These are phyloP conservation scores for Paedocypris micromegethes DNA, from an alignment of 2,797 vertebrate genomes.

Conservation along the genomic window DNA sequence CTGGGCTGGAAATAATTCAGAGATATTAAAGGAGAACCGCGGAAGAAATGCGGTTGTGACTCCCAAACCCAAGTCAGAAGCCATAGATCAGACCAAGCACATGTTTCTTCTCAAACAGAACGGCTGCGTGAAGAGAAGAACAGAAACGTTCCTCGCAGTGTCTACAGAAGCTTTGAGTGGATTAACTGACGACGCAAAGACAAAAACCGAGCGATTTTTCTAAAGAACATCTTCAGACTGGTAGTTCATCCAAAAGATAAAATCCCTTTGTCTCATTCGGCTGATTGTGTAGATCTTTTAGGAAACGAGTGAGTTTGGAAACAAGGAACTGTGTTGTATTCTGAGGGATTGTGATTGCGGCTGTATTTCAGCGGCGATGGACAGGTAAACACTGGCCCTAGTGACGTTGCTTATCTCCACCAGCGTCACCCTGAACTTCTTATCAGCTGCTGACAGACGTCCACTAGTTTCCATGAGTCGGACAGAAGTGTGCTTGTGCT, in stretches of 20 bases:
- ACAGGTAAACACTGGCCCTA: slow-evolving; percentile 5
- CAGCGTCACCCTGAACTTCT: slow-evolving; percentile 23
- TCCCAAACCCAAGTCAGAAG: slow-evolving; percentile 4
- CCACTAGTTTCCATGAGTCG: slow-evolving; percentile 11
- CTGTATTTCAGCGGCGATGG: too few relatives aligned
- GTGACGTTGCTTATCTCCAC: slow-evolving; percentile 22
- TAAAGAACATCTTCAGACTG: too few relatives aligned
- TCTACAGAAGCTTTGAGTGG: not conserved
- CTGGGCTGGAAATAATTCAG: slow-evolving; percentile 44
- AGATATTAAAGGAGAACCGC: slow-evolving; percentile 34
- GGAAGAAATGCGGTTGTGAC: slow-evolving; percentile 45
- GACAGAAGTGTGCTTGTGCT: slow-evolving; percentile 25
- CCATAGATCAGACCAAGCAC: slow-evolving; percentile 12
- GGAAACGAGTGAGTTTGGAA: too few relatives aligned
- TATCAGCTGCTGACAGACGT: slow-evolving; percentile 19
- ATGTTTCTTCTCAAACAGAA: slow-evolving; percentile 8
- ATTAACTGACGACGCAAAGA: too few relatives aligned
- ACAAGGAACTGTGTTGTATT: too few relatives aligned
- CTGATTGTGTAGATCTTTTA: too few relatives aligned
- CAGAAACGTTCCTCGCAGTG: not conserved
- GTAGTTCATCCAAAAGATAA: too few relatives aligned
- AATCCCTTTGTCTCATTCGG: too few relatives aligned
- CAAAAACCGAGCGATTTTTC: too few relatives aligned
- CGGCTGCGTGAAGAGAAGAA: not conserved
- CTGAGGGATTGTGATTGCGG: too few relatives aligned